Percentiles rank a stretch among this genome's conserved stretches.
Evolutionary conservation across 2,888 invertebrate genomes (phyloP).

Genomic region (Seira sanloemensis): DNA sequence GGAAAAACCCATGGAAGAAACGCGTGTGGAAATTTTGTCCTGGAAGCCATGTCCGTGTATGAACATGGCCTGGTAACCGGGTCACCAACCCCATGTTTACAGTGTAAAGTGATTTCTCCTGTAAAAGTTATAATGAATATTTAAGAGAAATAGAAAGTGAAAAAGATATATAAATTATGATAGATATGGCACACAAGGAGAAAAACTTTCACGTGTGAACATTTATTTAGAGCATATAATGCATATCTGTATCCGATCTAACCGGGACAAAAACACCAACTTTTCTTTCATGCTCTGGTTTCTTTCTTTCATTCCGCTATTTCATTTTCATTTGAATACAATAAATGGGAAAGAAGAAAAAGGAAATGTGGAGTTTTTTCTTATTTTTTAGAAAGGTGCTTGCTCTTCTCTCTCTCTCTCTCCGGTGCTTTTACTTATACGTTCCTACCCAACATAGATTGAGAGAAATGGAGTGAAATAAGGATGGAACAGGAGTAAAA

Average conservation of each 20-base stretch:
- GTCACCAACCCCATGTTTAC: too few species aligned
- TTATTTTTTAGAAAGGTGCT: neutral
- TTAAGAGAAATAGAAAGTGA: conserved; percentile 29
- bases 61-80: too few species aligned
- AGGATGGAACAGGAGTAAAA: neutral
- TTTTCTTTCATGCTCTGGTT: neutral
- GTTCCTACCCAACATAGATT: neutral
- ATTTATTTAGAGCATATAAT: neutral
- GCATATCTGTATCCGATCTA: neutral
- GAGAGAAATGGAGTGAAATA: neutral
- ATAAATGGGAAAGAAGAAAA: neutral
- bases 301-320: too few species aligned
- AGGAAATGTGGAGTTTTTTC: neutral
- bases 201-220: conserved; percentile 35
- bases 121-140: conserved; percentile 56
- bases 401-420: neutral
- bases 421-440: neutral
- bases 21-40: too few species aligned
- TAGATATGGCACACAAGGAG: neutral
- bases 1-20: too few species aligned
- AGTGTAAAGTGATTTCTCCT: conserved; percentile 50
- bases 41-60: too few species aligned
- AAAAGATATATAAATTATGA: conserved; percentile 19
- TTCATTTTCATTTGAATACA: neutral
- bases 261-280: neutral